Conservation (phyloP, 2,113 vertebrate species). For the Daboia siamensis region DNA sequence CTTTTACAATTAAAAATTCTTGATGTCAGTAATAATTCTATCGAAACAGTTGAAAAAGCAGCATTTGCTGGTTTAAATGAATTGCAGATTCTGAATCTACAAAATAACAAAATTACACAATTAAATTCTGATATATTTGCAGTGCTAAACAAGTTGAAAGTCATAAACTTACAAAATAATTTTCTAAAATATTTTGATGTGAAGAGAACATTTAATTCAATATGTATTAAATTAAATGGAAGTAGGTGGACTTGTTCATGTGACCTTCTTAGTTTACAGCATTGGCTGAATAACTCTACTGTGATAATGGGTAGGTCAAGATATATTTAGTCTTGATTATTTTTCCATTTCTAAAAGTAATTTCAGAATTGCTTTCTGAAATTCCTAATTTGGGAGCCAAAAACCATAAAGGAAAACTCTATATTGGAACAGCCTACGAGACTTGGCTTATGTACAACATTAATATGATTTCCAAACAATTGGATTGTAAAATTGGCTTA, state of each 20-base stretch:
- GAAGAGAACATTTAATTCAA: constrained; percentile 54
- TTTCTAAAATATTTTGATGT: constrained; percentile 58
- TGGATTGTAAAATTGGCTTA: not conserved
- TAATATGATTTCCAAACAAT: not conserved
- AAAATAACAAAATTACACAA: constrained; percentile 72
- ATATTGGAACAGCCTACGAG: not conserved
- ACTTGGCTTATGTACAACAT: not conserved
- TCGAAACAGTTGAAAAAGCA: constrained; percentile 66
- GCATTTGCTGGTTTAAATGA: constrained; percentile 70
- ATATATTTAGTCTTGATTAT: not conserved
- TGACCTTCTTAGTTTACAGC: constrained; percentile 62
- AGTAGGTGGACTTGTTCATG: constrained; percentile 87
- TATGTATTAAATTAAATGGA: constrained; percentile 64
- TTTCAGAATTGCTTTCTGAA: not conserved
- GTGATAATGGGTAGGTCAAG: constrained; percentile 71
- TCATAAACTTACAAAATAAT: constrained; percentile 72
- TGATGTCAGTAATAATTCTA: constrained; percentile 73
- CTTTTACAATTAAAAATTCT: constrained; percentile 70
- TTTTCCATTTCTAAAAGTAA: not conserved
- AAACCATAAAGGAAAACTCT: not conserved
- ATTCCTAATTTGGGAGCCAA: not conserved
- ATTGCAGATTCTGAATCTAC: constrained; percentile 75
- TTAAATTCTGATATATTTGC: constrained; percentile 63
- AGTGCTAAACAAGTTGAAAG: constrained; percentile 58
- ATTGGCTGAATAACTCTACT: constrained; percentile 59